phyloP scores from a whole-genome alignment of 2,888 invertebrate genomes.

The Gandaritis pyraliata region DNA sequence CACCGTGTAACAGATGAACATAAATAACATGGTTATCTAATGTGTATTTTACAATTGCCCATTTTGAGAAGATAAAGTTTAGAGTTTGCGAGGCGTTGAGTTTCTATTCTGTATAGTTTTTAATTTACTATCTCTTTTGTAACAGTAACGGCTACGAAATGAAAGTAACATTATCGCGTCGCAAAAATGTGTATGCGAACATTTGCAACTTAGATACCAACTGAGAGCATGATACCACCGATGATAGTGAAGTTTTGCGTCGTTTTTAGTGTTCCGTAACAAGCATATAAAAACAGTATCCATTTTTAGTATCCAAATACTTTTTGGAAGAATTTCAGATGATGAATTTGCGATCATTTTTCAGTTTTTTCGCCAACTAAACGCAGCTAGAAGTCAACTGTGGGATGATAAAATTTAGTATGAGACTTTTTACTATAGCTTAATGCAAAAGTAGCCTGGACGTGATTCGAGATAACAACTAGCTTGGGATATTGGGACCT shows the following conservation, averaged over 20 bases:
- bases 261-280: background rate
- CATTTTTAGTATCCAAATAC: background rate
- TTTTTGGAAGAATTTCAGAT: background rate
- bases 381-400: no score
- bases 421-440: no score
- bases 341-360: background rate
- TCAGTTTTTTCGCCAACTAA: background rate
- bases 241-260: slow-evolving; percentile 12
- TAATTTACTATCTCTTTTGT: background rate
- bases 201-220: slow-evolving; percentile 31
- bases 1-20: no score
- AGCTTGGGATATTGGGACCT: no score
- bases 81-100: background rate
- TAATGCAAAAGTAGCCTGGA: no score
- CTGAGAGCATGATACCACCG: slow-evolving; percentile 7
- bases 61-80: background rate
- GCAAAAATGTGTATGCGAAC: slow-evolving; percentile 35
- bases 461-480: no score
- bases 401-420: no score
- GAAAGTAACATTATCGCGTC: slow-evolving; percentile 35
- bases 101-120: slow-evolving; percentile 18
- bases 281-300: background rate
- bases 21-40: no score
- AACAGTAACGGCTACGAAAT: slow-evolving; percentile 25
- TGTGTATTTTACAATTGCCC: no score